Evolutionary conservation across 2,797 vertebrate species (phyloP), one percentile per base, ranked within the genome.

Genomic region (Argentina silus): DNA sequence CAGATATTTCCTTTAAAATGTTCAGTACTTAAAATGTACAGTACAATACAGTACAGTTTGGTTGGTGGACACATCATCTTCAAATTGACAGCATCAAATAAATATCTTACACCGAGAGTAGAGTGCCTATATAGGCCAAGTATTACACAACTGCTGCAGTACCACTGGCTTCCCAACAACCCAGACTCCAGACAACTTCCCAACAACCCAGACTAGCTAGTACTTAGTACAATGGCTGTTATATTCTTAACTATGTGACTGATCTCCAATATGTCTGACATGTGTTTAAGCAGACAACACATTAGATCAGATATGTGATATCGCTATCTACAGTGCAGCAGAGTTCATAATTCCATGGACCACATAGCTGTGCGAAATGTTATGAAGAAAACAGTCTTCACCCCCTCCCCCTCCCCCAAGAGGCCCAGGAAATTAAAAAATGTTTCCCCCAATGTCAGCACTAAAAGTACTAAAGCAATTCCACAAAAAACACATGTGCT

Each of bases 61-160:
- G 53, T n/a, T n/a, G 59, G 27, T 19, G 23, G 27, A 6, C 7
- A 42, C 7, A 42, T 42, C 14, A 44, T 63, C 14, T 12, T 43
- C 59, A 36, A 36, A 62, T 14, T 36, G 60, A 62, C 60, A 62
- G 60, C 42, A 17, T 12, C 15, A 44, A 79, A 81, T 66, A 65
- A 70, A 74, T 70, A 65, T 67, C 69, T 77, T 69, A 77, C 61
- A 70, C 63, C 77, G 57, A 48, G 44, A 21, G 63, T 44, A 19
- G 7, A 6, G 45, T 10, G 44, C 48, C 70, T 74, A 78, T 74
- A 57, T 57, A 75, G 74, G 76, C 69, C 72, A 73, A 73, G 74
- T 79, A 77, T 76, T 75, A 77, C 75, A 77, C 65, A 82, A 77
- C 60, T 9, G 11, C 51, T 73, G 50, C 14, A 15, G 50, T 51